Percentiles rank a stretch among this genome's conserved stretches.
phyloP scores from a whole-genome alignment of 2,797 vertebrate species.

The Alcedo quadribrachys region DNA sequence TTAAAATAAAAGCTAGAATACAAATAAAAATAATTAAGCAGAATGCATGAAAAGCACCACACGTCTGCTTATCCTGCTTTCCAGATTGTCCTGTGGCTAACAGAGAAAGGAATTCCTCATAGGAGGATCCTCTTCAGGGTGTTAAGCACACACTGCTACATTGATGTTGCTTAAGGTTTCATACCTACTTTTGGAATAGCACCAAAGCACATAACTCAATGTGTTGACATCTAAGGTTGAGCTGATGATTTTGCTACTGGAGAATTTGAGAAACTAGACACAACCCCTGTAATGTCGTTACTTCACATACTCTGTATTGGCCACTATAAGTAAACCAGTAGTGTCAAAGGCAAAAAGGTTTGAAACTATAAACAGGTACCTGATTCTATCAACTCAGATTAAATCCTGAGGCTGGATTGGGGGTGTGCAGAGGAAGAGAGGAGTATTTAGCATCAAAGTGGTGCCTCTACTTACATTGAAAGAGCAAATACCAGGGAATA shows the following conservation, averaged over 20 bases:
- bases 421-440: background rate
- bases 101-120: background rate
- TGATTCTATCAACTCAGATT: background rate
- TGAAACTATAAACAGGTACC: background rate
- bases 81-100: background rate
- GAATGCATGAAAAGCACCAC: background rate
- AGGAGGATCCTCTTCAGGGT: background rate
- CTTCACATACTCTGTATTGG: background rate
- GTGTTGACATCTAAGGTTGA: background rate
- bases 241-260: background rate
- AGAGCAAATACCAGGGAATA: background rate
- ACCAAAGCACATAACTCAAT: background rate
- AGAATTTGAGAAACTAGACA: background rate
- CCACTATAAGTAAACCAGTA: background rate
- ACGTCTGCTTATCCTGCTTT: background rate
- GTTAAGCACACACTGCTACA: background rate
- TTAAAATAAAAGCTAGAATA: background rate
- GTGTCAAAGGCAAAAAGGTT: background rate
- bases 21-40: background rate
- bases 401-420: fast-evolving
- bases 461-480: background rate
- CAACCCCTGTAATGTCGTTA: background rate
- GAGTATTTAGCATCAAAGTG: background rate
- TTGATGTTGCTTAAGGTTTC: background rate
- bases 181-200: background rate